Conservation (phyloP, 2,113 vertebrate genomes). For the Channa argus region DNA sequence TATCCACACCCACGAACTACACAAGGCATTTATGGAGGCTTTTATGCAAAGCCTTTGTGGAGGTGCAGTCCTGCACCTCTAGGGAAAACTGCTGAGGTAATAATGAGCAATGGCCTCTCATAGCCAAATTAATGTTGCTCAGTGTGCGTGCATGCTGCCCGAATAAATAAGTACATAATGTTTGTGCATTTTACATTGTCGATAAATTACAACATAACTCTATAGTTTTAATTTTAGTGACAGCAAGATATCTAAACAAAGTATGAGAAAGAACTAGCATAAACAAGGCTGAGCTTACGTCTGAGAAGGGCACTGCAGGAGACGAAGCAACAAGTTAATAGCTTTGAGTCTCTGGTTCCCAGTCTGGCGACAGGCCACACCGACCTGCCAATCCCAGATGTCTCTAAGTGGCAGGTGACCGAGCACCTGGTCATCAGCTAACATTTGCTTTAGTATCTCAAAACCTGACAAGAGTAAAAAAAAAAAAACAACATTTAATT, state of each 20-base stretch:
- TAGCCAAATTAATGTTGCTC: too few relatives aligned
- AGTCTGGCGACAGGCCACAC: slow-evolving; percentile 94
- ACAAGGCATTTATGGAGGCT: slow-evolving; percentile 32
- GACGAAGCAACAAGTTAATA: slow-evolving; percentile 91
- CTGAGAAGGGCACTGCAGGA: slow-evolving; percentile 87
- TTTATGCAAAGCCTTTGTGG: slow-evolving; percentile 75
- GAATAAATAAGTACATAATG: neutral
- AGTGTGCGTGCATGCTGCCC: too few relatives aligned
- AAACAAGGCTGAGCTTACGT: slow-evolving; percentile 73
- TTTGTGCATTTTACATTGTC: too few relatives aligned
- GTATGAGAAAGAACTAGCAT: neutral
- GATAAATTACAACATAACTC: neutral
- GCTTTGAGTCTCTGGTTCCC: slow-evolving; percentile 95
- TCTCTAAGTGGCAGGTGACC: slow-evolving; percentile 88
- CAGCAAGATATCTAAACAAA: neutral
- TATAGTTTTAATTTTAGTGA: neutral
- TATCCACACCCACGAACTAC: slow-evolving; percentile 22
- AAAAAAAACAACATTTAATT: too few relatives aligned
- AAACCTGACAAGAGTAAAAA: slow-evolving; percentile 83
- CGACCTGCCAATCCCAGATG: slow-evolving; percentile 98
- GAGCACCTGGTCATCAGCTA: slow-evolving; percentile 90
- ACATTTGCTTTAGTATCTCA: slow-evolving; percentile 97
- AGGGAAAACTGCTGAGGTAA: neutral
- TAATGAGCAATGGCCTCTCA: neutral
- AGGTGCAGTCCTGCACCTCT: slow-evolving; percentile 15